A percentile compares a stretch with the other conserved stretches of the same genome.
These are phyloP conservation scores for Glaucidium brasilianum DNA, from an alignment of 2,113 vertebrate genomes.

Conservation along the genomic window DNA sequence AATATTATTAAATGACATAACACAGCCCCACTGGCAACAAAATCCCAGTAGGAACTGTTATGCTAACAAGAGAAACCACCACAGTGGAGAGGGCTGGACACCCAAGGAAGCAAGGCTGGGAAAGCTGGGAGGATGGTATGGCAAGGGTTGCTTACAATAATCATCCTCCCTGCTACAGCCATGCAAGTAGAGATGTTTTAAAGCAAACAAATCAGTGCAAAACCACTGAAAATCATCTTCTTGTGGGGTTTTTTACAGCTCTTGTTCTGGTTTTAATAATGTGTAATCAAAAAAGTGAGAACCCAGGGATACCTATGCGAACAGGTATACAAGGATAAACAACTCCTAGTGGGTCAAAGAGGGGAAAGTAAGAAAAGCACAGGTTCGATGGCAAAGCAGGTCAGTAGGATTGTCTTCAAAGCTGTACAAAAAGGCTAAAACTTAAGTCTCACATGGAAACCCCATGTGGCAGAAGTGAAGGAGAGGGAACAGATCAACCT, in stretches of 20 bases:
- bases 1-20: neutral
- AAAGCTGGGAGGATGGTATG: neutral
- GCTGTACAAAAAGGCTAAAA: neutral
- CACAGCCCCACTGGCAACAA: neutral
- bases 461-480: neutral
- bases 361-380: neutral
- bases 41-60: neutral
- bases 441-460: neutral
- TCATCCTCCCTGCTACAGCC: neutral
- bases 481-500: neutral
- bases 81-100: neutral
- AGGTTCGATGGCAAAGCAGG: neutral
- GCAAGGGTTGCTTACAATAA: neutral
- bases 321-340: neutral
- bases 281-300: neutral
- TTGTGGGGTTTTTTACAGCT: neutral
- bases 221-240: neutral
- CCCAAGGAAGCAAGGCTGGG: neutral
- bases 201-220: neutral
- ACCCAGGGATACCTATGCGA: neutral
- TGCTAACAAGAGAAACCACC: neutral
- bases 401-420: neutral
- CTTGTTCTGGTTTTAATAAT: neutral
- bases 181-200: neutral
- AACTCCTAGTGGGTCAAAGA: neutral